Evolutionary conservation across 2,113 vertebrate genomes (phyloP), one percentile per base, ranked within the genome.

Genomic region (Falco punctatus): DNA sequence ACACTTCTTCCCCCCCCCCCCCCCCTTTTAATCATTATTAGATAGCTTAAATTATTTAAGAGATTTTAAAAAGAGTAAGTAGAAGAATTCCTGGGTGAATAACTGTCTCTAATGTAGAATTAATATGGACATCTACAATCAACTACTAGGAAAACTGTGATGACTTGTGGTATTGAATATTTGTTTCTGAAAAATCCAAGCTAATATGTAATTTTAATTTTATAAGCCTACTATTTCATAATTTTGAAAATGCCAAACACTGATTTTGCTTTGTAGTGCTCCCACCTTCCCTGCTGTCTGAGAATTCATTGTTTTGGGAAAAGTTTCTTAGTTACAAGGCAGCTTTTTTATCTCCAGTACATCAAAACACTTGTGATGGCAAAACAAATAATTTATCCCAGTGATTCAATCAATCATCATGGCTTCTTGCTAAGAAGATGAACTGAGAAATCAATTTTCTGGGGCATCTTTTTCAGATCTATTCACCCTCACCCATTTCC

Each of bases 371-470:
- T 86, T 59, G 59, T 4, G 9, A 90, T 26, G 5, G 59, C 26
- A 48, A 77, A 88, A 49, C 55, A 49, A 92, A 81, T 4, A 92
- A 82, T 9, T 59, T 86, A 46, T 71, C 61, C 26, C 26, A 74
- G 20, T 16, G n/a, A 55, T 88, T 94, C 64, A 62, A 74, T 92
- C 32, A n/a, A 78, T 91, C 85, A 91, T 81, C 59, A 20, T 62
- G 48, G 48, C n/a, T 94, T 90, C 55, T 67, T 92, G 33, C 55
- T 46, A 71, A 33, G 73, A 96, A 82, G 67, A 92, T 73, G 71
- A 92, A 86, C 55, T 48, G 42, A 88, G 42, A 91, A 95, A 96
- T 95, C 72, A 86, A 38, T 96, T 92, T 93, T 38, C 85, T 79
- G 78, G 20, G 23, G 61, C 57, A 75, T 69, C 58, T 73, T 86